Percentiles rank a stretch among this genome's conserved stretches.
phyloP scores from a whole-genome alignment of 2,888 invertebrate species.

The Zygothrica quintamaculata region DNA sequence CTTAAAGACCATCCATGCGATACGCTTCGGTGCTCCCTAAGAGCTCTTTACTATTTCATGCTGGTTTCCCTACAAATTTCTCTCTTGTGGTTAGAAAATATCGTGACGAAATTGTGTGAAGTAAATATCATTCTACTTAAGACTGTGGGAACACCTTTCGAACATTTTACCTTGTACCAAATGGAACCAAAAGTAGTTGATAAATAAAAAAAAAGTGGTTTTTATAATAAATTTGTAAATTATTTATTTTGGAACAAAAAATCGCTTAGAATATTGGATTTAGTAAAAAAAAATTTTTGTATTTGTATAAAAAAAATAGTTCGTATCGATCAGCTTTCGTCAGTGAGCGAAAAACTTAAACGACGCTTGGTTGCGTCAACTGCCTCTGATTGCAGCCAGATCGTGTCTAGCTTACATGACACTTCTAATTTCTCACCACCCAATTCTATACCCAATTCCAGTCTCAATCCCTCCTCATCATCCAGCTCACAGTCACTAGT shows the following conservation, averaged over 20 bases:
- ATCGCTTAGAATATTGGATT: slow-evolving; percentile 29
- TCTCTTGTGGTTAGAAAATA: slow-evolving; percentile 47
- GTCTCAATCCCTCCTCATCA: slow-evolving; percentile 25
- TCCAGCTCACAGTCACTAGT: slow-evolving; percentile 72
- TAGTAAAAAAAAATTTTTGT: slow-evolving; percentile 31
- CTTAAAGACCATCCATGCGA: slow-evolving; percentile 31
- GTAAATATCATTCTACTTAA: slow-evolving; percentile 4
- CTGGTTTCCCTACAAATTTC: slow-evolving; percentile 38
- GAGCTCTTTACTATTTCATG: slow-evolving; percentile 56
- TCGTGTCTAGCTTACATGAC: slow-evolving; percentile 56
- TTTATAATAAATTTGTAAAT: slow-evolving; percentile 43
- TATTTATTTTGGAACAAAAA: slow-evolving; percentile 37
- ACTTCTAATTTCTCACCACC: slow-evolving; percentile 54
- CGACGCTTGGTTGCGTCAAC: slow-evolving; percentile 71
- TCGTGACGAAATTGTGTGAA: slow-evolving; percentile 40
- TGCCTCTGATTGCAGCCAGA: slow-evolving; percentile 61
- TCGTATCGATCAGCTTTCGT: slow-evolving; percentile 37
- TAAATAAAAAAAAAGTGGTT: slow-evolving; percentile 29
- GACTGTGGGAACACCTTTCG: slow-evolving; percentile 41
- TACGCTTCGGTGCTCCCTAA: slow-evolving; percentile 59
- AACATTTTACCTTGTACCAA: background rate
- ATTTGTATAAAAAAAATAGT: slow-evolving; percentile 1
- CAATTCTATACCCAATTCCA: slow-evolving; percentile 29
- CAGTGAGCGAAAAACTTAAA: slow-evolving; percentile 58
- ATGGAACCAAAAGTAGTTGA: slow-evolving; percentile 13